Percentiles rank a stretch among this genome's conserved stretches.
Evolutionary conservation across 2,113 vertebrate species (phyloP).

Genomic region (Siphamia tubifer): DNA sequence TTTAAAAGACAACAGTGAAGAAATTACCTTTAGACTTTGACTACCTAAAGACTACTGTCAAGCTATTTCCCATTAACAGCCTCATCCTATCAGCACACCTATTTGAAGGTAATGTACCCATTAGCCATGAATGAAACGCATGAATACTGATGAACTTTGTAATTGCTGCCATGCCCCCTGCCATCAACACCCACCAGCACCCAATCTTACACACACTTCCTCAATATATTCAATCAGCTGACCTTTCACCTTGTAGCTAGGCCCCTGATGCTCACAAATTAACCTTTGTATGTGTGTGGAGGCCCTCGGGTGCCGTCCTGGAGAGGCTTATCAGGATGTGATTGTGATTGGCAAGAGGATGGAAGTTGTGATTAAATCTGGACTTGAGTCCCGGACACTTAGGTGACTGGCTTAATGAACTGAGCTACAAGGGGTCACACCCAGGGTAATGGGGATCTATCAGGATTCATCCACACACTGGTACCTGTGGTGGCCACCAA

Average conservation of each 20-base stretch:
- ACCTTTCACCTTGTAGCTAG: constrained; percentile 58
- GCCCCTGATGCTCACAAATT: constrained; percentile 71
- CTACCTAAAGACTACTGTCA: constrained; percentile 32
- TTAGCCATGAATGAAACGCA: constrained; percentile 56
- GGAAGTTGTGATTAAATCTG: constrained; percentile 78
- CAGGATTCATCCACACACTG: constrained; percentile 55
- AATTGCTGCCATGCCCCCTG: constrained; percentile 53
- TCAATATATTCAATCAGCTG: constrained; percentile 68
- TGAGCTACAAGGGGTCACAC: constrained; percentile 70
- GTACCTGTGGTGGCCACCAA: constrained; percentile 13
- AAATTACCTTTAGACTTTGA: constrained; percentile 28
- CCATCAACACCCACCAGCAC: constrained; percentile 16
- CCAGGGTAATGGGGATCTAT: constrained; percentile 74
- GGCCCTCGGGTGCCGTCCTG: constrained; percentile 56
- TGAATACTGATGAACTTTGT: constrained; percentile 76
- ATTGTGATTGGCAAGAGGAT: constrained; percentile 79
- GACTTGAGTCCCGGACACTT: constrained; percentile 62
- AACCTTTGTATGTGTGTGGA: constrained; percentile 69
- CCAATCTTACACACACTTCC: constrained; percentile 39
- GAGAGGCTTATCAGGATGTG: constrained; percentile 68
- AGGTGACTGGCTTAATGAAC: constrained; percentile 76
- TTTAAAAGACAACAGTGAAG: constrained; percentile 21
- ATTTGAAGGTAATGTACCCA: constrained; percentile 57
- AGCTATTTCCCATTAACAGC: constrained; percentile 53
- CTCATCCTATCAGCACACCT: constrained; percentile 57